Evolutionary conservation across 2,113 vertebrate species (phyloP).

Genomic region (Pampusana beccarii): DNA sequence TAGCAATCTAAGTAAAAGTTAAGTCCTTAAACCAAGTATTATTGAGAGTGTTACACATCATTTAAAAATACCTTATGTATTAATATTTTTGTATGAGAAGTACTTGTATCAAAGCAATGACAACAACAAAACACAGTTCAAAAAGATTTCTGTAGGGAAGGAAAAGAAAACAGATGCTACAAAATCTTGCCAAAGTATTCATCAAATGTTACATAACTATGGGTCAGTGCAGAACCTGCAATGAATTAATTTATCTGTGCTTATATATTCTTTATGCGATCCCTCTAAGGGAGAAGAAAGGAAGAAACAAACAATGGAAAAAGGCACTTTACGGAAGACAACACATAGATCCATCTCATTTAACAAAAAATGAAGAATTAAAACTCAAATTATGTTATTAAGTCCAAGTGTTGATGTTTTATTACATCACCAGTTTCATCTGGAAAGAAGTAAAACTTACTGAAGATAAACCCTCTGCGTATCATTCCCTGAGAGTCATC

Average conservation of each 20-base stretch:
- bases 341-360: background rate
- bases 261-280: background rate
- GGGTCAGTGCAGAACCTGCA: background rate
- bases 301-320: background rate
- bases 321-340: background rate
- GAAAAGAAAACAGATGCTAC: background rate
- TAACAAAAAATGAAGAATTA: background rate
- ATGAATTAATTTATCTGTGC: background rate
- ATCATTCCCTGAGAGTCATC: background rate
- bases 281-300: background rate
- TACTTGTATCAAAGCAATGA: background rate
- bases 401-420: background rate
- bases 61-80: background rate
- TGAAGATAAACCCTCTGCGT: background rate
- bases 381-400: background rate
- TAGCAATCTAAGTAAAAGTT: background rate
- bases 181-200: background rate
- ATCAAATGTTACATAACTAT: background rate
- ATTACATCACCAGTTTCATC: background rate
- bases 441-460: background rate
- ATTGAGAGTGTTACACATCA: background rate
- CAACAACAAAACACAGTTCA: background rate
- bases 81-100: background rate
- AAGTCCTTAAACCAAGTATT: background rate
- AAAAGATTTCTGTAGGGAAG: background rate